These are phyloP conservation scores for Holothuria scabra DNA, from an alignment of 53 echinoderm and acorn worm genomes.

Conservation along the genomic window DNA sequence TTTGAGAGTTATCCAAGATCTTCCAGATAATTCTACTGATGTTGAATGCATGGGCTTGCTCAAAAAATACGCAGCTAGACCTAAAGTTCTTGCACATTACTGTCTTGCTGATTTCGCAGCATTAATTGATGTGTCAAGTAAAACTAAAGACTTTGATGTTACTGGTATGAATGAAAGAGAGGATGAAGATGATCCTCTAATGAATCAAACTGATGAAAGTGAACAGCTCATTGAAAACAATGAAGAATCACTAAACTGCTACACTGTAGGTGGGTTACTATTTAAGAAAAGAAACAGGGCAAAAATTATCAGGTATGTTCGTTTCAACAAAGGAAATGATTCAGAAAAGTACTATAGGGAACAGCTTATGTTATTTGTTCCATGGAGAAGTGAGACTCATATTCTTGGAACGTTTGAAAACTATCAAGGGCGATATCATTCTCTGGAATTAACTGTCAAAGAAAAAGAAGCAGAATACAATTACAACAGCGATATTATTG, in stretches of 20 bases:
- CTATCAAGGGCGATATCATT: background rate
- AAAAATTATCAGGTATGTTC: slow-evolving; percentile 54
- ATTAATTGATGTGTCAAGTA: slow-evolving; percentile 20
- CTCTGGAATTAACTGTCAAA: background rate
- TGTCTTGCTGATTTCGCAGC: slow-evolving; percentile 55
- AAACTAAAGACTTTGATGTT: slow-evolving; percentile 15
- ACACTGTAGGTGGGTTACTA: background rate
- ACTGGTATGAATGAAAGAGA: slow-evolving; percentile 8
- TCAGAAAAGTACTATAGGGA: slow-evolving; percentile 31
- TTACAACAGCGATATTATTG: slow-evolving; percentile 20
- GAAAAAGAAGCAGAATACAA: slow-evolving; percentile 24
- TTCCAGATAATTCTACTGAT: slow-evolving; percentile 53
- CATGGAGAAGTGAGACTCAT: slow-evolving; percentile 24
- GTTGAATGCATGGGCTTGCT: slow-evolving; percentile 21
- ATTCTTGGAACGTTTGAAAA: slow-evolving; percentile 10
- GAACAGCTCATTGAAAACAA: too few species aligned
- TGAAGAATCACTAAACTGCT: background rate
- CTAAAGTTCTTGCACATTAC: slow-evolving; percentile 36
- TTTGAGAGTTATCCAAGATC: slow-evolving; percentile 26
- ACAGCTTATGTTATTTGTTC: slow-evolving; percentile 31
- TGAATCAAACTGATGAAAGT: too few species aligned
- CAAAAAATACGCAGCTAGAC: slow-evolving; percentile 42
- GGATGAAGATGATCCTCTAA: slow-evolving; percentile 22
- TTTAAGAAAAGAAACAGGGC: slow-evolving; percentile 34
- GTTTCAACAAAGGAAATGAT: slow-evolving; percentile 29